A percentile compares a stretch with the other conserved stretches of the same genome.
Evolutionary conservation across 2,888 invertebrate species (phyloP).

Genomic region (Schrankia costaestrigalis): DNA sequence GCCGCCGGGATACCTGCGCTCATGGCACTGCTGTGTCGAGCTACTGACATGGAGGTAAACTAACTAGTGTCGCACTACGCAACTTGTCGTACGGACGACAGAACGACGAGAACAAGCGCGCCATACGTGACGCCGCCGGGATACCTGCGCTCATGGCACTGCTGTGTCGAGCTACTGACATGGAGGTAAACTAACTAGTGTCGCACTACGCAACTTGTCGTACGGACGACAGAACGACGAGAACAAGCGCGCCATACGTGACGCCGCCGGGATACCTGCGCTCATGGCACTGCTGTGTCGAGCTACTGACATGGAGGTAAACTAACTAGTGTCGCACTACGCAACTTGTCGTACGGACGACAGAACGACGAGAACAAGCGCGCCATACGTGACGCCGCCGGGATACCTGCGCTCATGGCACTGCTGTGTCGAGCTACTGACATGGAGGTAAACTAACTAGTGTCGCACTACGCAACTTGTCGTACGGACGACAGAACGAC

Average conservation of each 20-base stretch:
- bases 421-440: slow-evolving; percentile 93
- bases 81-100: slow-evolving; percentile 97
- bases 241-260: slow-evolving; percentile 97
- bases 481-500: slow-evolving; percentile 98
- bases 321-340: no score
- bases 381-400: slow-evolving; percentile 95
- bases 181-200: no score
- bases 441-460: no score
- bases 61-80: no score
- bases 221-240: slow-evolving; percentile 99
- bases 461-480: no score
- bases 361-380: slow-evolving; percentile 99
- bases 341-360: slow-evolving; percentile 96
- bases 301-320: slow-evolving; percentile 96
- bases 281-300: slow-evolving; percentile 92
- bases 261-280: slow-evolving; percentile 95
- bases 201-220: no score
- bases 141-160: slow-evolving; percentile 94
- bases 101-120: slow-evolving; percentile 98
- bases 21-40: slow-evolving; percentile 91
- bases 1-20: slow-evolving; percentile 95
- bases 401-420: slow-evolving; percentile 94
- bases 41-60: slow-evolving; percentile 97
- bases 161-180: slow-evolving; percentile 92
- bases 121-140: slow-evolving; percentile 96